Conservation (phyloP, 2,113 vertebrate genomes). For the Asarcornis scutulata region DNA sequence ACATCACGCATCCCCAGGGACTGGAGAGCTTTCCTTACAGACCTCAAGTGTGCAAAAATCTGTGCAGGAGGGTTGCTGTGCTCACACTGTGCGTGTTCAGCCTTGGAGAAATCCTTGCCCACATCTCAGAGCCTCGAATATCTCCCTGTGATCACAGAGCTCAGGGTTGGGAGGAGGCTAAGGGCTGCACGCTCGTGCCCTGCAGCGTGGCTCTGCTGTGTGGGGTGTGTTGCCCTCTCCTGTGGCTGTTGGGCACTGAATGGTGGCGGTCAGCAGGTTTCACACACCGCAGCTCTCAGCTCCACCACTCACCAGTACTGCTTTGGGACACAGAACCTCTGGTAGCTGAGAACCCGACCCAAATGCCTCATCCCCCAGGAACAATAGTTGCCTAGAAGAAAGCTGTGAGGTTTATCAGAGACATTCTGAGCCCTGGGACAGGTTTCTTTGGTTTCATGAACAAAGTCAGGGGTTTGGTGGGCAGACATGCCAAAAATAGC, state of each 20-base stretch:
- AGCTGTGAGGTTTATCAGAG: not conserved
- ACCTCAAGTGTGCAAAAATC: not conserved
- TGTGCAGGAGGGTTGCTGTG: rapidly evolving
- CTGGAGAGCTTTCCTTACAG: rapidly evolving
- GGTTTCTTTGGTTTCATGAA: not conserved
- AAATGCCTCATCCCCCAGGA: not conserved
- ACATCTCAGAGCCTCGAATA: not conserved
- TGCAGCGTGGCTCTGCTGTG: rapidly evolving
- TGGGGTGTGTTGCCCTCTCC: not conserved
- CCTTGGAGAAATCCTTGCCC: not conserved
- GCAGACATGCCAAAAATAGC: not conserved
- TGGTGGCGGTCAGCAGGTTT: rapidly evolving
- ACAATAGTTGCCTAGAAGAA: not conserved
- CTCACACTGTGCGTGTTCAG: rapidly evolving
- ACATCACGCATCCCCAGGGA: rapidly evolving
- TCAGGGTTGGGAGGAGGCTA: not conserved
- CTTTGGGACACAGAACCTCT: not conserved
- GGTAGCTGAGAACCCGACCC: not conserved
- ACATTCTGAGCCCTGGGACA: rapidly evolving
- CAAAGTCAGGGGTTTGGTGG: not conserved
- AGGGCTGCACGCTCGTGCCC: not conserved
- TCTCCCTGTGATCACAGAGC: not conserved
- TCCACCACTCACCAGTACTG: too few species aligned
- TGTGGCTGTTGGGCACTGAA: not conserved
- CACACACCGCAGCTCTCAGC: too few species aligned